Conservation (phyloP, 2,888 invertebrate species). For the Neocrepidodera transversa region DNA sequence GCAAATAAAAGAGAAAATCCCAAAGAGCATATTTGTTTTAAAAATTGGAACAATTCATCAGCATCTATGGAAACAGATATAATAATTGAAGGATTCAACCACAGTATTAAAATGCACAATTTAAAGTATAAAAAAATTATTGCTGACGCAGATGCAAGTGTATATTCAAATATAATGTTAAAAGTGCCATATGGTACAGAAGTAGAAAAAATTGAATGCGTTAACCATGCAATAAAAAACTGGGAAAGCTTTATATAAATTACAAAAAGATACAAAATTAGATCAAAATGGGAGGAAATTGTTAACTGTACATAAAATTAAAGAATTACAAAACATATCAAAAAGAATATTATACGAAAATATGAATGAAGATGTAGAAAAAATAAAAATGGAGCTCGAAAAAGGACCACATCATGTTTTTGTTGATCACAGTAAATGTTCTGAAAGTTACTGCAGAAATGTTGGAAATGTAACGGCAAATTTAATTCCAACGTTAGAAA, state of each 20-base stretch:
- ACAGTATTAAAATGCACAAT: background rate
- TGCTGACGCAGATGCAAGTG: background rate
- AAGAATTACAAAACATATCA: background rate
- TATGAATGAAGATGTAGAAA: background rate
- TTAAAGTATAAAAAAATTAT: background rate
- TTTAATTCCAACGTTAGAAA: background rate
- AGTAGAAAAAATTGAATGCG: conserved; percentile 21
- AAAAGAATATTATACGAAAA: background rate
- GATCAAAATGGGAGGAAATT: conserved; percentile 2
- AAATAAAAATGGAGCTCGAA: background rate
- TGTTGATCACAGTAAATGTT: background rate
- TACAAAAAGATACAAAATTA: conserved; percentile 12
- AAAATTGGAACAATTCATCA: too few relatives aligned
- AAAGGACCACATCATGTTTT: background rate
- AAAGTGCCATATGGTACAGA: conserved; percentile 9
- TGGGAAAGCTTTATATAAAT: conserved; percentile 12
- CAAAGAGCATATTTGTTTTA: too few relatives aligned
- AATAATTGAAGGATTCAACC: background rate
- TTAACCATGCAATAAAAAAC: conserved; percentile 26
- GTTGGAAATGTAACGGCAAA: background rate
- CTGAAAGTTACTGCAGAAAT: background rate
- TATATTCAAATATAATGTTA: background rate
- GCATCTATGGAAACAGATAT: background rate
- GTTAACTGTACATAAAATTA: conserved; percentile 1
- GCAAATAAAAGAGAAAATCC: too few relatives aligned